A percentile compares a stretch with the other conserved stretches of the same genome.
phyloP scores from a whole-genome alignment of 2,888 invertebrate species.

The Lottia gigantea region DNA sequence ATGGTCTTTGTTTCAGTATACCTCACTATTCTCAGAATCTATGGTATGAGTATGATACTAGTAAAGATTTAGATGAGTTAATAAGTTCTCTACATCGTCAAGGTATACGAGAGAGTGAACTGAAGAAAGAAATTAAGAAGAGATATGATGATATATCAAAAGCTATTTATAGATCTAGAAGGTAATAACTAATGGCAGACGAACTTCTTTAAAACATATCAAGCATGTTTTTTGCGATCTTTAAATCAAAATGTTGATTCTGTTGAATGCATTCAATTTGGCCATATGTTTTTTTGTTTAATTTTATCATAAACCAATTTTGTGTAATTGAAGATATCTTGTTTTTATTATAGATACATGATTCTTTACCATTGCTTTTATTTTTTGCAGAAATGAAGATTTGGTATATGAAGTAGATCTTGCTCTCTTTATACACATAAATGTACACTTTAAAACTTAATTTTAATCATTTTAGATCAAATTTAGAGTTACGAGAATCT shows the following conservation, averaged over 20 bases:
- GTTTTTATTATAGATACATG: too few species aligned
- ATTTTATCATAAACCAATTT: not conserved
- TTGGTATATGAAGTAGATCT: too few species aligned
- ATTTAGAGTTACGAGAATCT: constrained; percentile 42
- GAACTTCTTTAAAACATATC: too few species aligned
- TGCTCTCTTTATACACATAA: too few species aligned
- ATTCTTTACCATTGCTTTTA: too few species aligned
- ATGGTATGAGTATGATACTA: constrained; percentile 62
- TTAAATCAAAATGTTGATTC: too few species aligned
- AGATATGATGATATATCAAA: constrained; percentile 44
- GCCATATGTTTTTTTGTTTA: not conserved
- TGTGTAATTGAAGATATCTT: too few species aligned
- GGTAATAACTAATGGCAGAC: too few species aligned
- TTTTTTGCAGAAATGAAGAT: too few species aligned
- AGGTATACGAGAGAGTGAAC: constrained; percentile 62
- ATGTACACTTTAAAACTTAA: too few species aligned
- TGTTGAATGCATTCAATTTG: not conserved
- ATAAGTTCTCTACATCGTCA: constrained; percentile 56
- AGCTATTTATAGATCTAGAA: constrained; percentile 39
- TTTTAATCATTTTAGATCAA: constrained; percentile 34
- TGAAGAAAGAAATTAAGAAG: constrained; percentile 57
- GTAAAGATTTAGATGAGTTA: constrained; percentile 56
- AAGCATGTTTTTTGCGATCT: too few species aligned
- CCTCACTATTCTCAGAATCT: constrained; percentile 64
- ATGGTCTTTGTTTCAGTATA: constrained; percentile 41